These are phyloP conservation scores for Apamea crenata DNA, from an alignment of 2,888 invertebrate species.

Conservation along the genomic window DNA sequence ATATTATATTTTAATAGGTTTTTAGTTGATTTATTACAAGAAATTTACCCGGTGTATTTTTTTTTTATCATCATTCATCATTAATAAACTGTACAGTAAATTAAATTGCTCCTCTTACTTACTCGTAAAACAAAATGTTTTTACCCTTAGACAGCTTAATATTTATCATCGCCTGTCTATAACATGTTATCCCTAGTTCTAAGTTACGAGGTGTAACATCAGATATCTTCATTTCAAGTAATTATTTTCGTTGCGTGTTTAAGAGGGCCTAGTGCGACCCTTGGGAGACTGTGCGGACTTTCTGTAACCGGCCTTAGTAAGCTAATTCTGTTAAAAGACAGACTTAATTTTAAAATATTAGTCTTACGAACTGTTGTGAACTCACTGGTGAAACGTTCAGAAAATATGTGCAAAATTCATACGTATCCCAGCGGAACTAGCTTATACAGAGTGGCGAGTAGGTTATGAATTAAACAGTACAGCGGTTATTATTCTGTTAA, in stretches of 20 bases:
- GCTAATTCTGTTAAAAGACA: neutral
- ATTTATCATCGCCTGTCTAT: neutral
- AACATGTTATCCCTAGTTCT: neutral
- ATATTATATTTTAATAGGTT: neutral
- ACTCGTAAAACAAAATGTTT: neutral
- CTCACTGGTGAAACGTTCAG: neutral
- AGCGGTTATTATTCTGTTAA: too few species aligned
- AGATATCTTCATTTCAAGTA: slow-evolving; percentile 23
- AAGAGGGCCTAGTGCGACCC: slow-evolving; percentile 33
- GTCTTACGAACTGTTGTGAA: neutral
- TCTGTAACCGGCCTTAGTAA: neutral
- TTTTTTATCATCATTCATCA: too few species aligned
- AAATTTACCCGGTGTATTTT: too few species aligned
- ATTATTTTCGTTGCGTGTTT: slow-evolving; percentile 33
- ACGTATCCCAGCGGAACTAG: neutral
- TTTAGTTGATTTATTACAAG: too few species aligned
- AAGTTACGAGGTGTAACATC: slow-evolving; percentile 7
- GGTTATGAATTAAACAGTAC: too few species aligned
- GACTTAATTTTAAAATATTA: slow-evolving; percentile 6
- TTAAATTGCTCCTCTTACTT: neutral
- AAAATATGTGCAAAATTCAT: neutral
- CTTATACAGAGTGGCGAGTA: neutral
- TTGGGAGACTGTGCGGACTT: slow-evolving; percentile 22
- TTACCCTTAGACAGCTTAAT: neutral
- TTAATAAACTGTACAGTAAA: neutral